Conservation (phyloP, 2,113 vertebrate species). For the Narcine bancroftii region DNA sequence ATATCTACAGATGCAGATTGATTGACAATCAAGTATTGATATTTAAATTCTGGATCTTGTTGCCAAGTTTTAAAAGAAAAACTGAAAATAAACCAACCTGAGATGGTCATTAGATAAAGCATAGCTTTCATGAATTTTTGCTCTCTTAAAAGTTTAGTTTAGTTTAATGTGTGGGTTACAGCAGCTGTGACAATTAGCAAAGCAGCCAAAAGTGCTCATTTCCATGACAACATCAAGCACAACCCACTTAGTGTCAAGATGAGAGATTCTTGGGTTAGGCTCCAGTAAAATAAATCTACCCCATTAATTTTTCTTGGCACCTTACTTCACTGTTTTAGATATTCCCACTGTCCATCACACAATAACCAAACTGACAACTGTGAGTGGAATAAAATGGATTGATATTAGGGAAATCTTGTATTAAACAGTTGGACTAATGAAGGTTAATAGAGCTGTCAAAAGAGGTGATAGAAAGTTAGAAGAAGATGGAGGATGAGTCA, state of each 20-base stretch:
- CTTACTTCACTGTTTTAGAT: not conserved
- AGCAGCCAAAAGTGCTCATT: not conserved
- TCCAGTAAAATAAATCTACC: not conserved
- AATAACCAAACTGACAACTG: not conserved
- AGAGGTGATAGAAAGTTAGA: no score
- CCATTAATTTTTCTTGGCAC: not conserved
- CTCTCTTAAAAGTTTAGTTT: not conserved
- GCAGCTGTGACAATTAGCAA: not conserved
- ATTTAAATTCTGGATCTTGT: not conserved
- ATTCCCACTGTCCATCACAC: not conserved
- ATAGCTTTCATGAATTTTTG: not conserved
- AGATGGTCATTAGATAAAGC: not conserved
- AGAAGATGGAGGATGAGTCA: no score
- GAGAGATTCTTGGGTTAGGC: not conserved
- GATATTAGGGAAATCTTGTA: no score
- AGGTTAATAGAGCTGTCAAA: no score
- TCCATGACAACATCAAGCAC: constrained; percentile 8
- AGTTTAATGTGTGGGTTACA: not conserved
- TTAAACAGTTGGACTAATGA: no score
- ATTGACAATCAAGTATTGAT: not conserved
- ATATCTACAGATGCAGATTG: not conserved
- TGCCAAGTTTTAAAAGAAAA: not conserved
- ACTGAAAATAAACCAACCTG: not conserved
- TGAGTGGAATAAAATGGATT: no score
- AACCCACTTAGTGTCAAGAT: not conserved